Evolutionary conservation across 1,140 invertebrate species (phyloP), one percentile per base, ranked within the genome.

Genomic region (Spodoptera frugiperda): DNA sequence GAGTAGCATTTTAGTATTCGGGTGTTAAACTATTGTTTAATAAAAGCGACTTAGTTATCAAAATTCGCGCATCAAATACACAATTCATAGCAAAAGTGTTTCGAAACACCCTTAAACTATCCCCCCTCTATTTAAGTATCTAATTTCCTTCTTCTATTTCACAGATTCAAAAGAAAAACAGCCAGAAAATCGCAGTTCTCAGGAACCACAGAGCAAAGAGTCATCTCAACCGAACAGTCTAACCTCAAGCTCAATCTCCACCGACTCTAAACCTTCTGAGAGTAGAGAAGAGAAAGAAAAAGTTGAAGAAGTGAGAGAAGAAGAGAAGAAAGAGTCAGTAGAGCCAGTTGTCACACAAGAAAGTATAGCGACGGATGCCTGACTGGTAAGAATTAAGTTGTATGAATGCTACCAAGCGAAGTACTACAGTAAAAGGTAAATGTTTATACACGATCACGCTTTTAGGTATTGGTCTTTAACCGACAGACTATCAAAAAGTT

Each of bases 181-280:
- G 48, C 77, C 87, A n/a, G 87, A 89, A 25, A 81, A 55, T 39
- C 82, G 90, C 70, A 87, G 84, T 78, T 91, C 91, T 14, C 91
- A 92, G 79, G 91, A 93, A 57, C 88, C 91, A n/a, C 82, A 80
- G 19, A 91, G 89, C 77, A 93, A 92, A 82, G 92, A 93, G 25
- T 87, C 88, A 0, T 92, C 92, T 0, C 91, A 92, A 59, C 88
- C 90, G 0, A 91, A 92, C 87, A 93, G 92, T 68, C 75, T 93
- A 2, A 93, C 92, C 0, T 93, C 92, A 11, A 92, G 91, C 67
- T 93, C 90, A 3, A 90, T 91, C 84, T 93, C 92, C 1, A 92
- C 82, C 2, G 92, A 93, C 71, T 92, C 91, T 6, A 91, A 90
- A 77, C 83, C 86, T 4, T 83, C 84, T 0, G 88, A 90, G 25